Base-by-base conservation (phyloP, 2,888 invertebrate species). In the Eupithecia subfuscata region DNA sequence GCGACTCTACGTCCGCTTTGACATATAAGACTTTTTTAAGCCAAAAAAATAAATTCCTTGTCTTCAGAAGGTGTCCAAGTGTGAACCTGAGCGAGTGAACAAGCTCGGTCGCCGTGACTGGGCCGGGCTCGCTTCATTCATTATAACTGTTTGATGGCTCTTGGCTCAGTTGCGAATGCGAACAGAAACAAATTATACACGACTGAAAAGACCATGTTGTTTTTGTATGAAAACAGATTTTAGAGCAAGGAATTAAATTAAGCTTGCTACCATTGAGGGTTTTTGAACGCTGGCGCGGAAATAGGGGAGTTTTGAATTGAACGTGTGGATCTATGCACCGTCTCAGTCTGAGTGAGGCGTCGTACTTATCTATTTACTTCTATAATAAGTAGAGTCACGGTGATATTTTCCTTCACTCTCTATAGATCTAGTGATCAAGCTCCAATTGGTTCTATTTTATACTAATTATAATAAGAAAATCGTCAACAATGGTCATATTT, bases 111-210 rank as follows among this genome's bases (percentile, higher is more conserved):
- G 22, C 40, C 67, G 40, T 67, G 67, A 34, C 43, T 69, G 37
- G 64, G 64, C 34, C 60, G 64, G 8, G 34, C 34, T 34, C 34
- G 64, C 64, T 30, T 18, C 64, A 84, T 85, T 82, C 82, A 85
- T 85, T 82, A 84, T 77, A 75, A 79, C 81, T 81, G 82, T 83
- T 22, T 60, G 81, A 80, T 81, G 81, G 79, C 79, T 76, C 73
- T 48, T 34, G 34, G 75, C 75, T 30, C 45, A 34, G 64, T 34
- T 64, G 48, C 71, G 63, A 63, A 64, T 34, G 34, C 64, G 18
- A 67, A 40, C 43, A 25, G 34, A 69, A 37, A 69, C 71, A 68
- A 68, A 71, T 76, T 71, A 74, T 76, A 69, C 30, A 67, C 76
- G 18, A 18, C 8, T 67, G 67, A 67, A 67, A 67, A 34, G 67